Evolutionary conservation across 2,113 vertebrate genomes (phyloP), one percentile per base, ranked within the genome.

Genomic region (Furnarius figulus): DNA sequence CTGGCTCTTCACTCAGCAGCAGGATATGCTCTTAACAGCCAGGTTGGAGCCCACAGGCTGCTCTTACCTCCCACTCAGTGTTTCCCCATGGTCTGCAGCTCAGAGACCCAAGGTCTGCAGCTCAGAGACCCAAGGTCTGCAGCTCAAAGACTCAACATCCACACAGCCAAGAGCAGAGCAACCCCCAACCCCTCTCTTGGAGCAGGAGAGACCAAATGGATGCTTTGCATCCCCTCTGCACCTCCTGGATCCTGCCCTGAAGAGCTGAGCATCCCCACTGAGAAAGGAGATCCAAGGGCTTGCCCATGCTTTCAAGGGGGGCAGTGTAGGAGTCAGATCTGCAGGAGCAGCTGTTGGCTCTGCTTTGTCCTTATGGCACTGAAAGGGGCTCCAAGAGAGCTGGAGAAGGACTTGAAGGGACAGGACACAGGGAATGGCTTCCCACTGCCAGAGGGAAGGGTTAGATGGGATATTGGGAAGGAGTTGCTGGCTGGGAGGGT

Each of bases 401-500:
- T 71, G 79, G 14, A 70, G 25, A 70, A 42, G 40, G 30, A 6
- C 8, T 76, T 70, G 40, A 6, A 76, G 40, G 2, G 49, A 5
- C 25, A 70, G 71, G 20, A 84, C 6, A 9, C 1, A 1, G 78
- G 40, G 30, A 63, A 42, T 76, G 79, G 55, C 2, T 75, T 39
- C 5, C 5, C 5, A 58, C 0, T 47, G 47, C 47, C 47, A 47
- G 47, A 47, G 47, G 47, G 24, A 39, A 68, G 70, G 33, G 24
- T 0, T 14, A 1, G 55, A 1, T 47, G 78, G 22, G 11, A 46
- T 21, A 21, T 21, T 47, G 47, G 47, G 47, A 47, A 47, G 47
- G 24, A 82, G 68, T 50, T 80, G 0, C 0, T 73, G 1, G 0
- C 42, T 65, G 42, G 0, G 56, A 35, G 28, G 28, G 22, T 47